Conservation (phyloP, 2,113 vertebrate genomes). For the Odocoileus virginianus region DNA sequence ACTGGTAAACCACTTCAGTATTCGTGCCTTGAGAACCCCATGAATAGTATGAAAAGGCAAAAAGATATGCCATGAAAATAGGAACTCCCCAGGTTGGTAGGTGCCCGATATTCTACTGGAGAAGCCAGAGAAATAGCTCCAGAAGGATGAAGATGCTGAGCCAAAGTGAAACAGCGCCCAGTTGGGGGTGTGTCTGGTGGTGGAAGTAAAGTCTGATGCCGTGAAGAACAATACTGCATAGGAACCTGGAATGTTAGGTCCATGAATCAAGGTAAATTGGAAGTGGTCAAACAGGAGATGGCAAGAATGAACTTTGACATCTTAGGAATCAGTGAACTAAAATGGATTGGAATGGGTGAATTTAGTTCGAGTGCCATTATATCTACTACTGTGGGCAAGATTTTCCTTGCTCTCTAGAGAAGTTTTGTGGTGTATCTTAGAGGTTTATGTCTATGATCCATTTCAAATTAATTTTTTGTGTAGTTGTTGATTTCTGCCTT, state of each 20-base stretch:
- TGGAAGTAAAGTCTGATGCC: not conserved
- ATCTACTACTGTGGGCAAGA: not conserved
- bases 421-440: not conserved
- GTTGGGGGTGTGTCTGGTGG: not conserved
- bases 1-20: not conserved
- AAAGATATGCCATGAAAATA: not conserved
- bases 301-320: not conserved
- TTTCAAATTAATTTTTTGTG: conserved; percentile 1
- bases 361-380: not conserved
- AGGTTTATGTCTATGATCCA: not conserved
- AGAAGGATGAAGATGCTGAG: not conserved
- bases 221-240: not conserved
- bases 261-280: not conserved
- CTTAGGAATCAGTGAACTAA: not conserved
- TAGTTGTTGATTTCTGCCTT: not conserved
- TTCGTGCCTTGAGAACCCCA: not conserved
- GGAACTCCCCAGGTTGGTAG: not conserved
- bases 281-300: not conserved
- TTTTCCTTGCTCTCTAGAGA: not conserved
- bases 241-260: not conserved
- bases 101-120: not conserved
- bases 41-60: not conserved
- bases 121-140: not conserved
- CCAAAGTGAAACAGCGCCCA: not conserved
- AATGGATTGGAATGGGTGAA: not conserved